These are phyloP conservation scores for Plestiodon gilberti DNA, from an alignment of 2,113 vertebrate genomes.

Conservation along the genomic window DNA sequence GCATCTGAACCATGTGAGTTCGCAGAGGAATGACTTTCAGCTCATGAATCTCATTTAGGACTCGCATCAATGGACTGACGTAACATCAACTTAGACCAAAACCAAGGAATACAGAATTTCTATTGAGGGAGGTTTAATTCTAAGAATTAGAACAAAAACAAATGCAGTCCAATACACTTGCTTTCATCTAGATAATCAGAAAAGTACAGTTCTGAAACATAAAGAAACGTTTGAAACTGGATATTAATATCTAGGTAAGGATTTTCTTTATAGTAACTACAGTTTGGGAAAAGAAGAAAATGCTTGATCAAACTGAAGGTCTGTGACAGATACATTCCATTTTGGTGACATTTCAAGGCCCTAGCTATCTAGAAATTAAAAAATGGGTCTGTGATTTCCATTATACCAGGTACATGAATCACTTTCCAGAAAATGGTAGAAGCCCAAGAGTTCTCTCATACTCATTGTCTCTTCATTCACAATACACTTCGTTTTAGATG, in stretches of 20 bases:
- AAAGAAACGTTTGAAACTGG: not conserved
- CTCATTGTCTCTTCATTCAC: not conserved
- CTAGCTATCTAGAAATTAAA: not conserved
- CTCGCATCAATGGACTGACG: not conserved
- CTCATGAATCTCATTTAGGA: not conserved
- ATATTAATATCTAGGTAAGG: not conserved
- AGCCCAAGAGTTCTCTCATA: not conserved
- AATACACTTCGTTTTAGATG: not conserved
- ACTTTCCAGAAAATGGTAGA: not conserved
- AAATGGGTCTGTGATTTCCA: not conserved
- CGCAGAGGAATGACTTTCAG: not conserved
- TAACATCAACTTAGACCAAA: not conserved
- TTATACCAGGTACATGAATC: not conserved
- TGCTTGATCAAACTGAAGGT: too few species aligned
- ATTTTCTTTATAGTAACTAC: not conserved
- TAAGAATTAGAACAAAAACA: not conserved
- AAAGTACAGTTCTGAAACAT: not conserved
- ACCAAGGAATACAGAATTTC: not conserved
- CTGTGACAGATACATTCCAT: not conserved
- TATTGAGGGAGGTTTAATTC: not conserved
- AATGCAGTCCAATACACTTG: not conserved
- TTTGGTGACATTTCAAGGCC: not conserved
- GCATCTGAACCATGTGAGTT: slow-evolving; percentile 1
- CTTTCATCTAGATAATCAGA: not conserved
- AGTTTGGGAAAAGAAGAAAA: not conserved